Evolutionary conservation across 2,888 invertebrate genomes (phyloP), one percentile per base, ranked within the genome.

Genomic region (Cylindroiulus punctatus): DNA sequence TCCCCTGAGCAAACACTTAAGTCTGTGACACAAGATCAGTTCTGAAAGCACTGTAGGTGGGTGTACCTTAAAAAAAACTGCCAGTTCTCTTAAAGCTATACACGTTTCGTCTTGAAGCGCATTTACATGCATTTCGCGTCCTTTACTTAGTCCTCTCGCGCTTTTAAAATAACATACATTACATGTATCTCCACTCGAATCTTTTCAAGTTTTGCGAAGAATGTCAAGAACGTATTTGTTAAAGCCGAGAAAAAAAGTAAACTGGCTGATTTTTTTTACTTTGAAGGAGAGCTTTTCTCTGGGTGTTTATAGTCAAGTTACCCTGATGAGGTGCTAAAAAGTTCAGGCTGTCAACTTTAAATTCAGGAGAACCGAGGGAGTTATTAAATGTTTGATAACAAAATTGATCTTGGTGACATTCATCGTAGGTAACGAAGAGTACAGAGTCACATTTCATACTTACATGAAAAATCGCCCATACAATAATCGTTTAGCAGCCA

Each of bases 191-290:
- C 14, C 14, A 76, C 30, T 76, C 30, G 12, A 76, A 76, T 30
- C 30, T 30, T 44, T 76, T 76, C 30, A 76, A 30, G 76, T 76
- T 76, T 76, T 76, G 76, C 76, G 76, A 76, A 76, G 76, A 76
- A 76, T 76, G 76, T 76, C 76, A 76, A 76, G 76, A 26, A 76
- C 76, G 76, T 14, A 76, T 76, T 76, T 76, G 76, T 76, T 76
- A 76, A 30, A 30, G 30, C 30, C 14, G 7, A 65, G 65, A 76
- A 30, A 76, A 76, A 76, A 30, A 76, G 2, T 76, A 76, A 76
- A 76, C 76, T 22, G 26, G 76, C 30, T 76, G 30, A 76, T 76
- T 76, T 26, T 76, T 76, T 76, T 76, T 76, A 30, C 30, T 44
- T 44, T 8, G 44, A 14, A 12, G 44, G 12, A 14, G 26, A 30